These are phyloP conservation scores for Sinohyriopsis cumingii DNA, from an alignment of 2,888 invertebrate species.

Conservation along the genomic window DNA sequence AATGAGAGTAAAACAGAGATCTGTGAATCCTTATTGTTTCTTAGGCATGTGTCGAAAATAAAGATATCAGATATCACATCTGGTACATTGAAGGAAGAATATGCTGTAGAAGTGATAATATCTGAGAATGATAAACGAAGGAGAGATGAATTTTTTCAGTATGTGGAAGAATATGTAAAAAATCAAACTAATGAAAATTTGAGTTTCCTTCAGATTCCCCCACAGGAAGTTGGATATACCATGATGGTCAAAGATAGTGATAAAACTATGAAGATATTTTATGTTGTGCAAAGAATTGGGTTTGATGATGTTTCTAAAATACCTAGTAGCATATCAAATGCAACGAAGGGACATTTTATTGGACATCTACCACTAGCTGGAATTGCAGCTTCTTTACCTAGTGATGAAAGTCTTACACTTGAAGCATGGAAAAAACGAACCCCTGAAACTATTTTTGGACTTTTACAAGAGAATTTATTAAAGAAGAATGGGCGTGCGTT, in stretches of 20 bases:
- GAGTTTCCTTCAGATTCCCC: background rate
- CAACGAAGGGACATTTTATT: constrained; percentile 39
- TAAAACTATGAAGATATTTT: constrained; percentile 14
- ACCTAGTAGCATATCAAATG: constrained; percentile 32
- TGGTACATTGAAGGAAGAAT: constrained; percentile 3
- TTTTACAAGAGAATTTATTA: too few species aligned
- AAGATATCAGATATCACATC: constrained; percentile 8
- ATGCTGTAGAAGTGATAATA: constrained; percentile 8
- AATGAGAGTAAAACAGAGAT: constrained; percentile 21
- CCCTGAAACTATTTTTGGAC: background rate
- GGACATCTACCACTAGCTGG: constrained; percentile 44
- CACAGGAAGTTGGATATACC: constrained; percentile 16
- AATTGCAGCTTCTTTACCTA: constrained; percentile 25
- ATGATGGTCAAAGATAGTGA: constrained; percentile 18
- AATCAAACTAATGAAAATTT: too few species aligned
- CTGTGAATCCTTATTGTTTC: constrained; percentile 27
- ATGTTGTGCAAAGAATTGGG: constrained; percentile 35
- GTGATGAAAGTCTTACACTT: background rate
- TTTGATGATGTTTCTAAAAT: constrained; percentile 13
- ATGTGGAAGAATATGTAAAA: too few species aligned
- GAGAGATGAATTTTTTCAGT: constrained; percentile 12
- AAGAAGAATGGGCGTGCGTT: constrained; percentile 32
- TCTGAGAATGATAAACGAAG: constrained; percentile 11
- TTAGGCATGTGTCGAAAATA: constrained; percentile 24
- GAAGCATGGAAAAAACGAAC: too few species aligned